Evolutionary conservation across 1,140 invertebrate genomes (phyloP).

Genomic region (Asbolus verrucosus): DNA sequence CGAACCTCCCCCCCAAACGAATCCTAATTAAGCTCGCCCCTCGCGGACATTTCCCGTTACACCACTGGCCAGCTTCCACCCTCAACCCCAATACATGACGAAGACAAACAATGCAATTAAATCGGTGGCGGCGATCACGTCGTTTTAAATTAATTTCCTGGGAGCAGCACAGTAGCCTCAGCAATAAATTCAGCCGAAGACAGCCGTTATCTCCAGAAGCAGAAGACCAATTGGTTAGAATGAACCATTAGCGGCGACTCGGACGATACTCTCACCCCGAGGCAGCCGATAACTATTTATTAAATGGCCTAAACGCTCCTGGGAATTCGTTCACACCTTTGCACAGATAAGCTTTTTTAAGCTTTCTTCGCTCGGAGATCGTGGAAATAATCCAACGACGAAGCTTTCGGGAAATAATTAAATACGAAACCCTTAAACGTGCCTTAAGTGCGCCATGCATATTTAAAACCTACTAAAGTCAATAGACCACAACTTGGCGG

Average conservation of each 20-base stretch:
- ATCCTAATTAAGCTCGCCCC: neutral
- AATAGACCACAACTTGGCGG: constrained; percentile 37
- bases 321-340: constrained; percentile 54
- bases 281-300: constrained; percentile 55
- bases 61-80: neutral
- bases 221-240: constrained; percentile 61
- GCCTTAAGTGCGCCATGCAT: constrained; percentile 41
- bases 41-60: neutral
- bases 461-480: constrained; percentile 49
- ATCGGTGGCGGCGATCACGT: constrained; percentile 6
- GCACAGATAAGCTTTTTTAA: constrained; percentile 46
- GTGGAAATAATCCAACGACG: neutral
- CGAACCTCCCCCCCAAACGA: neutral
- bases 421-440: constrained; percentile 45
- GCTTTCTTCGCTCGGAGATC: too few species aligned
- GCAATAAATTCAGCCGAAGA: constrained; percentile 58
- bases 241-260: constrained; percentile 58
- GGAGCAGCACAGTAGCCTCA: constrained; percentile 55
- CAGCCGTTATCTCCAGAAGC: constrained; percentile 57
- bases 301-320: constrained; percentile 51
- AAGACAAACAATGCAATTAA: constrained; percentile 11
- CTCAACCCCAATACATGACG: neutral
- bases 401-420: constrained; percentile 15
- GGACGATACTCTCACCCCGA: constrained; percentile 48
- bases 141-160: constrained; percentile 51